These are phyloP conservation scores for Nannoperca australis DNA, from an alignment of 2,797 vertebrate species.

Conservation along the genomic window DNA sequence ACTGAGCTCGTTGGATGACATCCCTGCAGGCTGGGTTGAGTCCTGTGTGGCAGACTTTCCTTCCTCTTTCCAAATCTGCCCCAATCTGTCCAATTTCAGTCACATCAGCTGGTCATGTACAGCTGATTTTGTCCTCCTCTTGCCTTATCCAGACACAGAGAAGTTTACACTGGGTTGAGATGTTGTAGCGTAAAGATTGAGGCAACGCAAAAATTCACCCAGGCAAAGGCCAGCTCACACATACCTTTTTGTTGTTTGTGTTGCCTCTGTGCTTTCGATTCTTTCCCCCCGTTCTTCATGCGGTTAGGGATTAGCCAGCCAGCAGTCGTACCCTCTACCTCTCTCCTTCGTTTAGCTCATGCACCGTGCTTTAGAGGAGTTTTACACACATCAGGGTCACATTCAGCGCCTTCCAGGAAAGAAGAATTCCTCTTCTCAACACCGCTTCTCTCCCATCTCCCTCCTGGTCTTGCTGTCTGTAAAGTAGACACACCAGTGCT, in stretches of 20 bases:
- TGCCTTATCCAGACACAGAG: conserved; percentile 28
- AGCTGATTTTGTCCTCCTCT: conserved; percentile 29
- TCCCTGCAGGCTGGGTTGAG: conserved; percentile 71
- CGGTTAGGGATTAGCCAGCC: conserved; percentile 63
- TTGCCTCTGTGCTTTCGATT: conserved; percentile 40
- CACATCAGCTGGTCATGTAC: conserved; percentile 48
- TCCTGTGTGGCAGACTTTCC: conserved; percentile 1
- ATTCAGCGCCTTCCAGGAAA: conserved; percentile 63
- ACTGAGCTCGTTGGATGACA: conserved; percentile 91
- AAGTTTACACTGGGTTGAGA: conserved; percentile 42
- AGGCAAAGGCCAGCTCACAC: conserved; percentile 45
- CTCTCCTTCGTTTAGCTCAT: conserved; percentile 49
- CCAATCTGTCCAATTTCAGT: conserved; percentile 35
- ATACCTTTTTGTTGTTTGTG: conserved; percentile 50
- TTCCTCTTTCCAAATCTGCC: conserved; percentile 39
- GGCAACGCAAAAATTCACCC: conserved; percentile 30
- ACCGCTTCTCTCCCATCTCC: conserved; percentile 48
- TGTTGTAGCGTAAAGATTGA: conserved; percentile 19
- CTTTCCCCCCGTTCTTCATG: conserved; percentile 37
- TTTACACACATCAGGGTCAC: conserved; percentile 67
- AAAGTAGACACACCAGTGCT: conserved; percentile 32
- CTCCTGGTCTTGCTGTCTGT: conserved; percentile 38
- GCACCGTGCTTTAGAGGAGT: conserved; percentile 52
- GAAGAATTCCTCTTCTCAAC: conserved; percentile 58
- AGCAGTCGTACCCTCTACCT: conserved; percentile 40